A percentile compares a stretch with the other conserved stretches of the same genome.
Conservation (phyloP, 1,140 invertebrate species). For the Drosophila nannoptera region DNA sequence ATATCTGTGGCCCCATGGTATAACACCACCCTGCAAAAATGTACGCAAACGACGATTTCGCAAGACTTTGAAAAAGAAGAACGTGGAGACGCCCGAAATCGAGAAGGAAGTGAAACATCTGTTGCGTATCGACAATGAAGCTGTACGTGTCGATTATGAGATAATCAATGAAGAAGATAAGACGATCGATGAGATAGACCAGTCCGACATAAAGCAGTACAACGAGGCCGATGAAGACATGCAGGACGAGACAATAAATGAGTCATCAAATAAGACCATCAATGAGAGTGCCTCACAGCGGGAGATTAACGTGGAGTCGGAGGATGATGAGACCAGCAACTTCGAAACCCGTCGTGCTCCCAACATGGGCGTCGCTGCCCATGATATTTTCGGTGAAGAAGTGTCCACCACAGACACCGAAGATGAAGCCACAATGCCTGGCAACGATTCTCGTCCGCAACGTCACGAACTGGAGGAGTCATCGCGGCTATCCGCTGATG, state of each 20-base stretch:
- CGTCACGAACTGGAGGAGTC: constrained; percentile 87
- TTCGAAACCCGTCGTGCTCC: constrained; percentile 61
- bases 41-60: constrained; percentile 94
- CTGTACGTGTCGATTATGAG: constrained; percentile 94
- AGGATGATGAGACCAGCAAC: constrained; percentile 72
- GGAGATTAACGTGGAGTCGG: constrained; percentile 78
- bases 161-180: constrained; percentile 92
- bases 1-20: constrained; percentile 94
- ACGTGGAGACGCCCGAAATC: constrained; percentile 97
- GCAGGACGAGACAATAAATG: constrained; percentile 68
- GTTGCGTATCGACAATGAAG: constrained; percentile 94
- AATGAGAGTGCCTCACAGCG: constrained; percentile 57
- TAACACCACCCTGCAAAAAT: constrained; percentile 97
- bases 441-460: constrained; percentile 81
- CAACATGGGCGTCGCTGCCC: constrained; percentile 81
- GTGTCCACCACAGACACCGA: constrained; percentile 92
- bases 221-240: constrained; percentile 81
- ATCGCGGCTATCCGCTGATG: constrained; percentile 86
- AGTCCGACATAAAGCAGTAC: constrained; percentile 80
- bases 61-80: constrained; percentile 97
- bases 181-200: constrained; percentile 78
- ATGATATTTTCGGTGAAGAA: constrained; percentile 93
- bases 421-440: constrained; percentile 80
- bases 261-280: constrained; percentile 47
- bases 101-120: constrained; percentile 97